phyloP scores from a whole-genome alignment of 2,888 invertebrate genomes.

The Sepioteuthis lessoniana region DNA sequence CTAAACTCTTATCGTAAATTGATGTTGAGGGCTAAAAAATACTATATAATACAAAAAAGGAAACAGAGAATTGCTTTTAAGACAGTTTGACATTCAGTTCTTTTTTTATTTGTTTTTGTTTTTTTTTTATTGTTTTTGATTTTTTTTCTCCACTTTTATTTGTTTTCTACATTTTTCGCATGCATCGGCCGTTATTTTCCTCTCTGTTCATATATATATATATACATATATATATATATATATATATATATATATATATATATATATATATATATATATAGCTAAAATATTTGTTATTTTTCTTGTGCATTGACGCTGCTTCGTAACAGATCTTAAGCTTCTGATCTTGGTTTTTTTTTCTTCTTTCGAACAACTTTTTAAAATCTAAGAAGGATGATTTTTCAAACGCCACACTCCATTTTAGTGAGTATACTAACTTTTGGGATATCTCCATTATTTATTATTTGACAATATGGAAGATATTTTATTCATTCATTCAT shows the following conservation, averaged over 20 bases:
- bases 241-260: slow-evolving; percentile 47
- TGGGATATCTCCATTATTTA: no score
- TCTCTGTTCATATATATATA: background rate
- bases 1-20: background rate
- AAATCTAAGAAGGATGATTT: background rate
- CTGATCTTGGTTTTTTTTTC: background rate
- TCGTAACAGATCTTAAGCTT: background rate
- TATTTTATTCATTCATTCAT: no score
- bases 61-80: background rate
- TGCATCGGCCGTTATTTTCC: background rate
- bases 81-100: background rate
- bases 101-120: no score
- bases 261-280: slow-evolving; percentile 23
- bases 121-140: no score
- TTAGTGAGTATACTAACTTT: no score
- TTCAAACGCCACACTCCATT: no score
- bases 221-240: background rate
- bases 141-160: no score
- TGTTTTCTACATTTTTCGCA: background rate
- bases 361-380: background rate
- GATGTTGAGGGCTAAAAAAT: background rate
- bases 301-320: background rate
- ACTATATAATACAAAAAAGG: background rate
- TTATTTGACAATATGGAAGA: no score
- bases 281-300: background rate